Evolutionary conservation across 2,113 vertebrate genomes (phyloP).

Genomic region (zebrafish (Danio rerio)): GRCz12tu NC_133182.1:30104001-30104500

Average conservation of each 20-base stretch:
- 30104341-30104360: background rate
- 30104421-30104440: background rate
- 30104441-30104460: constrained; percentile 1
- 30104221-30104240: constrained; percentile 21
- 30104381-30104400: constrained; percentile 1
- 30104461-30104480: background rate
- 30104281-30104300: background rate
- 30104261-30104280: constrained; percentile 14
- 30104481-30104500: background rate
- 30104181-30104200: constrained; percentile 13
- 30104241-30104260: constrained; percentile 9
- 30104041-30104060: background rate
- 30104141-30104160: too few relatives aligned
- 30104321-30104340: background rate
- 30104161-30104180: background rate
- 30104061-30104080: background rate
- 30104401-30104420: background rate
- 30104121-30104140: background rate
- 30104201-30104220: constrained; percentile 15
- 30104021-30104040: background rate
- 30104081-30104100: constrained; percentile 30
- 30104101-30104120: constrained; percentile 26
- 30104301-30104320: constrained; percentile 31
- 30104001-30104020: background rate
- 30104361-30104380: background rate